These are phyloP conservation scores for Merluccius polli DNA, from an alignment of 2,797 vertebrate genomes.

Conservation along the genomic window DNA sequence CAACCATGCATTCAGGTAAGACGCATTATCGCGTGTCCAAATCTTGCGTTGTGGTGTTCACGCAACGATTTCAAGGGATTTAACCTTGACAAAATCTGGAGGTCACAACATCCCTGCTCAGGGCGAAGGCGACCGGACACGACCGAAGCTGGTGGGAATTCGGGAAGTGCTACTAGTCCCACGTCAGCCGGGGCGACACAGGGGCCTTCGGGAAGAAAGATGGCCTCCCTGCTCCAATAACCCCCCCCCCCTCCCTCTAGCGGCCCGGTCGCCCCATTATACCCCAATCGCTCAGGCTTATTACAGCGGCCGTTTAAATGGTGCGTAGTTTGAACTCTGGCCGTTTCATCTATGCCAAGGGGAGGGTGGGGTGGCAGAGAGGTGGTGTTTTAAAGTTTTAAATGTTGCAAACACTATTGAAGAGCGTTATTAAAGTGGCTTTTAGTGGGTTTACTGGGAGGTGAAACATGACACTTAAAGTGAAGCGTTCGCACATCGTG, in stretches of 20 bases:
- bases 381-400: background rate
- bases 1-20: too few relatives aligned
- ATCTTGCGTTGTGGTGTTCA: too few relatives aligned
- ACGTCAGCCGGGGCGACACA: background rate
- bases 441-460: background rate
- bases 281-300: background rate
- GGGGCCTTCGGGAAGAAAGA: background rate
- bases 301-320: background rate
- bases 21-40: too few relatives aligned
- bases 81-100: background rate
- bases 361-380: background rate
- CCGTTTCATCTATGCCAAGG: background rate
- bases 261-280: background rate
- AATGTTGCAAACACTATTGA: background rate
- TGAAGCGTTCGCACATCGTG: too few relatives aligned
- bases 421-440: background rate
- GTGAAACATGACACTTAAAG: background rate
- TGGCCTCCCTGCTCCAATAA: background rate
- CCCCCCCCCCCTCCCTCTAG: background rate
- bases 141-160: background rate
- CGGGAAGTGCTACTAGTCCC: background rate
- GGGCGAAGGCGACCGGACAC: background rate
- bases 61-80: background rate
- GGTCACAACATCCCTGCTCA: background rate
- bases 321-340: background rate